Evolutionary conservation across 2,797 vertebrate species (phyloP), one percentile per base, ranked within the genome.

Genomic region (Sciurus vulgaris): DNA sequence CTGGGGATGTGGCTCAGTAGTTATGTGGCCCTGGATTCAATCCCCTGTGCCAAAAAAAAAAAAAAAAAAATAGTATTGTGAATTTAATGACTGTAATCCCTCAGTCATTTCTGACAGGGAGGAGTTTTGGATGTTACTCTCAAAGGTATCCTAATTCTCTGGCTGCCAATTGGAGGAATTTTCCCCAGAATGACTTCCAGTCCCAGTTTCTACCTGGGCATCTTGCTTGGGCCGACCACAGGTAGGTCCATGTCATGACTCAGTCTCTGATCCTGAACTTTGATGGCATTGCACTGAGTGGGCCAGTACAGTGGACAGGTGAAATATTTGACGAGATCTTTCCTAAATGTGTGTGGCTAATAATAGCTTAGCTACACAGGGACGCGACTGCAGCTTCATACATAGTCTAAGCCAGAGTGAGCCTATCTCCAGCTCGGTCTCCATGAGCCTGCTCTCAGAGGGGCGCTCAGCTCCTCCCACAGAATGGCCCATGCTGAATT

Each of bases 261-360:
- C 35, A 61, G 61, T 87, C 61, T 96, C 77, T 49, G 35, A 18
- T 28, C 20, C 28, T 83, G 49, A 2, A 54, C 44, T 88, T 96
- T 92, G 49, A 87, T 91, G 79, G 63, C 49, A 63, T 41, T 78
- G 59, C n/a, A 41, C 44, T 78, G 85, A 89, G 13, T 63, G 67
- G 76, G 54, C 61, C 65, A 91, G 73, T 86, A n/a, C 26, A 89
- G 93, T 47, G 59, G 7, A 41, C n/a, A 78, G 56, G 81, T 86
- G 35, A 95, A 70, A 95, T 76, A 95, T 88, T 91, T 95, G 86
- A 86, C 95, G 83, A 77, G 88, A 18, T 3, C 11, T 83, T 93
- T 88, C 69, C 69, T 94, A 89, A 77, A 79, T 96, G 76, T 88
- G 63, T 41, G 38, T 72, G 85, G 49, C 63, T 96, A 87, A 93